Evolutionary conservation across 2,113 vertebrate species (phyloP), one percentile per base, ranked within the genome.

Genomic region (Mungos mungo): DNA sequence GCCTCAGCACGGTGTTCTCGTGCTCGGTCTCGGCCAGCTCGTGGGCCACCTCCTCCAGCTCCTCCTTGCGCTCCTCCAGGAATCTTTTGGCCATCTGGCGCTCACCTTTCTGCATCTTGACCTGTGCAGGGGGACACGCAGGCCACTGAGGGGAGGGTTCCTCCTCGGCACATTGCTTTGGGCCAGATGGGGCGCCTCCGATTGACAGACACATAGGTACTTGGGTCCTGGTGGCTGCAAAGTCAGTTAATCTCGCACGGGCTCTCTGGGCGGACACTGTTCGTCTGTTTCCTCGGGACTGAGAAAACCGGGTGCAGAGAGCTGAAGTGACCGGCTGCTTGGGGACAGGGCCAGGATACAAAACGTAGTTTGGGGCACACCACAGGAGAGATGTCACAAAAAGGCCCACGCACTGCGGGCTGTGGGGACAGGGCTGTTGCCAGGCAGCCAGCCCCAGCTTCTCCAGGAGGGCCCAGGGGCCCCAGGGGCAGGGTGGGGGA

Each of bases 11-110:
- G 0, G 98, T 98, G 97, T 99, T 99, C 97, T 99, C 99, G 0
- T 99, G 97, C 83, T 99, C 99, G 0, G 99, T 99, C 98, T 99
- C 99, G 0, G 98, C 99, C 97, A 99, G 99, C 93, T 99, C 99
- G 0, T 99, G 99, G 11, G 99, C 98, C 83, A 99, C 99, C 96
- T 99, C 99, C 8, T 99, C 96, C 74, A 99, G 97, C 33, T 99
- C 98, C 14, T 99, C 99, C 80, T 99, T 99, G 94, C 99, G 99
- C 94, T 99, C 99, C 10, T 99, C 98, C 1, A 99, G 99, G 87
- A 99, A 98, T 16, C 98, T 98, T 83, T 99, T 99, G 45, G 99
- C 98, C 50, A 99, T 98, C 97, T 99, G 98, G 45, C 99, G 99
- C 88, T 99, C 99, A 79, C 98, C 98, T 68, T 99, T 97, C 92